Base-by-base conservation (phyloP, 2,888 invertebrate genomes). In the Cantharis lateralis region DNA sequence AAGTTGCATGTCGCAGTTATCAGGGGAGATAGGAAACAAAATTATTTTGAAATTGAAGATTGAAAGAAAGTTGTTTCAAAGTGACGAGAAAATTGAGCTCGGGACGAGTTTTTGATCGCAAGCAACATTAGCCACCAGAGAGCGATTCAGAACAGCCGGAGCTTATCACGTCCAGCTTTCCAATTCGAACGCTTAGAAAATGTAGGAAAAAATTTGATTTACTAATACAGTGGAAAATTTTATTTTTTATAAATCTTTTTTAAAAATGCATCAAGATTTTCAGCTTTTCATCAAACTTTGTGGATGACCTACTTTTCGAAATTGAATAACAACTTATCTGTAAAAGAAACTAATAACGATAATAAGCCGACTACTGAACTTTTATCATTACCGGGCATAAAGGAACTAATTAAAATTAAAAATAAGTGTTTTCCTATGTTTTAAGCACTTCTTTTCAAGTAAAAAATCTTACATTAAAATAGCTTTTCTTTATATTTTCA, bases 41-140 rank as follows among this genome's bases (percentile, higher is more conserved):
- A 83, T 84, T 81, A 83, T 83, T 83, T 82, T 81, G 80, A 81
- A 84, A 83, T 84, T 82, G 83, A 80, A 83, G 83, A 85, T 84
- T 85, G 84, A 84, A 85, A 85, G 84, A 84, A 84, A 85, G 84
- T 84, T 84, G 84, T 85, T 84, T 83, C 83, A 82, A 84, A 84
- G 84, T 84, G 84, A 83, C 83, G 84, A 83, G 83, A 84, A 84
- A 84, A 85, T 85, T 84, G 84, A 83, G 84, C 84, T 79, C 80
- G 83, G 83, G 83, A 84, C 84, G 83, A 84, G 84, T 84, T 85
- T 85, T 84, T 85, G 85, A 85, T 85, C 84, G 84, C 81, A 82
- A 82, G 81, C 83, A 80, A 83, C 83, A 85, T 84, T 85, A 84
- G 84, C 84, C 85, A 83, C 84, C 81, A 82, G 85, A 85, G 85